Evolutionary conservation across 2,888 invertebrate genomes (phyloP).

Genomic region (Cyclophora albipunctata): DNA sequence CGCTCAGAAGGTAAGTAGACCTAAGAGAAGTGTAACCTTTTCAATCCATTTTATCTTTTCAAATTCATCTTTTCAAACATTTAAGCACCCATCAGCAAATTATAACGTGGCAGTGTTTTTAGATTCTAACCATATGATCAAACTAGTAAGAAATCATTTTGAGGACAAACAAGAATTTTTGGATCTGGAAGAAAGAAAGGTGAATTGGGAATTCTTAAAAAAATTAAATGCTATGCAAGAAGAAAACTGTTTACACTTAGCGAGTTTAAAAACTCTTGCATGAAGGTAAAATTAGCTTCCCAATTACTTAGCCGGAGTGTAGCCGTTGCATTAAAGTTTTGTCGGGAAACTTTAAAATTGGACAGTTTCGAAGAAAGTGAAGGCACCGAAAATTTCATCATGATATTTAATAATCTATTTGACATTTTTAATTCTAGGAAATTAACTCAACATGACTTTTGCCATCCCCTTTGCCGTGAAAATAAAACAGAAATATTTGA

Average conservation of each 20-base stretch:
- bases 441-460: too few species aligned
- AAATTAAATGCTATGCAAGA: constrained; percentile 13
- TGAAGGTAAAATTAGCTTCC: constrained; percentile 19
- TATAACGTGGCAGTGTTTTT: constrained; percentile 16
- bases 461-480: too few species aligned
- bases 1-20: too few species aligned
- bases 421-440: constrained; percentile 15
- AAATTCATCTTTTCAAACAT: too few species aligned
- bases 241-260: constrained; percentile 11
- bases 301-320: constrained; percentile 19
- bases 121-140: constrained; percentile 15
- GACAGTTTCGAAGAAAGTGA: constrained; percentile 7
- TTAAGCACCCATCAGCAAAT: constrained; percentile 8
- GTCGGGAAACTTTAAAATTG: constrained; percentile 10
- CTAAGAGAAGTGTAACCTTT: too few species aligned
- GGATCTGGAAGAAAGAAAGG: not conserved
- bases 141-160: constrained; percentile 17
- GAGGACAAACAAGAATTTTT: constrained; percentile 7
- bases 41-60: too few species aligned
- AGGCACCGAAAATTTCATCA: constrained; percentile 9
- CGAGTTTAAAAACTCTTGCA: constrained; percentile 16
- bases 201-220: constrained; percentile 9
- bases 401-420: constrained; percentile 10
- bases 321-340: constrained; percentile 12
- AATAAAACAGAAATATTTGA: too few species aligned